These are phyloP conservation scores for Pinctada fucata DNA, from an alignment of 2,888 invertebrate species.

Conservation along the genomic window DNA sequence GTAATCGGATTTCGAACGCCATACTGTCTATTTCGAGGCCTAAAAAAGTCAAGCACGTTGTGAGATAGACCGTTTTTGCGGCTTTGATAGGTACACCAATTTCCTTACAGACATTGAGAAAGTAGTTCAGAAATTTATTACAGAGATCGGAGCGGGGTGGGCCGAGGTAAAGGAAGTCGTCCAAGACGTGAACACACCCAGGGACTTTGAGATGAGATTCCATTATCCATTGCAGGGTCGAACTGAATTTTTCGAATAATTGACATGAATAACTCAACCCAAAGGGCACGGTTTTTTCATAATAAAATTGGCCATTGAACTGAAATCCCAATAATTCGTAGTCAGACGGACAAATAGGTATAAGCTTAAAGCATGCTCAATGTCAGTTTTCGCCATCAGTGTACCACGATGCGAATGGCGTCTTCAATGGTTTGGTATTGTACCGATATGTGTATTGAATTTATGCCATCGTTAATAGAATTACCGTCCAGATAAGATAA, in stretches of 20 bases:
- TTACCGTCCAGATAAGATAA: slow-evolving; percentile 16
- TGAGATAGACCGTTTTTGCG: slow-evolving; percentile 27
- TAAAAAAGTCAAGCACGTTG: slow-evolving; percentile 24
- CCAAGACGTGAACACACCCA: not conserved
- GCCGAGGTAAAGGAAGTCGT: slow-evolving; percentile 17
- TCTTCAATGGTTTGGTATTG: slow-evolving; percentile 5
- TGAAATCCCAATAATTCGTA: slow-evolving; percentile 6
- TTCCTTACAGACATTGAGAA: not conserved
- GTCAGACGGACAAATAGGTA: slow-evolving; percentile 20
- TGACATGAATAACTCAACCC: slow-evolving; percentile 15
- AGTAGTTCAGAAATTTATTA: not conserved
- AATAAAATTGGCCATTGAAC: not conserved
- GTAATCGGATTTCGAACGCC: slow-evolving; percentile 26
- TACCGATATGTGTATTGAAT: not conserved
- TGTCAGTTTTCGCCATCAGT: slow-evolving; percentile 16
- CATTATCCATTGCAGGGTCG: slow-evolving; percentile 15
- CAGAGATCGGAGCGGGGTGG: not conserved
- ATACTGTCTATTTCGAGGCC: slow-evolving; percentile 31
- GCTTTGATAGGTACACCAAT: slow-evolving; percentile 30
- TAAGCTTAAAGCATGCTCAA: slow-evolving; percentile 23
- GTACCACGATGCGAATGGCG: not conserved
- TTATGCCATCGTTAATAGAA: slow-evolving; percentile 19
- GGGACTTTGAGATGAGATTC: not conserved
- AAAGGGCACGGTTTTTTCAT: slow-evolving; percentile 11
- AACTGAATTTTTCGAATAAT: slow-evolving; percentile 3